These are phyloP conservation scores for Nicator chloris DNA, from an alignment of 2,113 vertebrate genomes.

Conservation along the genomic window DNA sequence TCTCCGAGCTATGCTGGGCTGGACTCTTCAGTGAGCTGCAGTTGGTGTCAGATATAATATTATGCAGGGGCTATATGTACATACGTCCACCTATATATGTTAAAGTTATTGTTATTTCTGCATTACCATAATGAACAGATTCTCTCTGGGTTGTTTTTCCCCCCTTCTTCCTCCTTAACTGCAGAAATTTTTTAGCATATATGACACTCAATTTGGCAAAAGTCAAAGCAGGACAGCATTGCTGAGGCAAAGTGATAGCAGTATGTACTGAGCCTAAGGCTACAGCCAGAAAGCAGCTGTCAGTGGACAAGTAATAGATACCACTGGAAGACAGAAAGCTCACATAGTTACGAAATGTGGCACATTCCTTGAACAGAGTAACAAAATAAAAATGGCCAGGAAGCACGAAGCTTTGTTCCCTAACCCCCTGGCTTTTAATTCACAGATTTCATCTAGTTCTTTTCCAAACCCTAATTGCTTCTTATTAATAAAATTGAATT, in stretches of 20 bases:
- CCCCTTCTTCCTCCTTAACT: background rate
- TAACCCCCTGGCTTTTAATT: background rate
- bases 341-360: background rate
- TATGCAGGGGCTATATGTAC: background rate
- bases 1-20: background rate
- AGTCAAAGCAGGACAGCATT: conserved; percentile 20
- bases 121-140: background rate
- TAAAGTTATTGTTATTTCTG: background rate
- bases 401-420: background rate
- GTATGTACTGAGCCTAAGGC: background rate
- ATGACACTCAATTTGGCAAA: conserved; percentile 17
- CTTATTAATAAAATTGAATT: conserved; percentile 16
- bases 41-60: background rate
- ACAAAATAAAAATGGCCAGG: background rate
- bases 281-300: conserved; percentile 23
- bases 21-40: background rate
- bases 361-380: background rate
- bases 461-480: background rate
- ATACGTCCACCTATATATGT: background rate
- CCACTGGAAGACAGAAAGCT: background rate
- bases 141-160: background rate
- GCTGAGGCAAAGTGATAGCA: background rate
- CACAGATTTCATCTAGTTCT: background rate
- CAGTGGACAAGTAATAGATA: background rate
- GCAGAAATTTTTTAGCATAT: background rate